Conservation (phyloP, 1,140 invertebrate genomes). For the Conopomorpha cramerella region DNA sequence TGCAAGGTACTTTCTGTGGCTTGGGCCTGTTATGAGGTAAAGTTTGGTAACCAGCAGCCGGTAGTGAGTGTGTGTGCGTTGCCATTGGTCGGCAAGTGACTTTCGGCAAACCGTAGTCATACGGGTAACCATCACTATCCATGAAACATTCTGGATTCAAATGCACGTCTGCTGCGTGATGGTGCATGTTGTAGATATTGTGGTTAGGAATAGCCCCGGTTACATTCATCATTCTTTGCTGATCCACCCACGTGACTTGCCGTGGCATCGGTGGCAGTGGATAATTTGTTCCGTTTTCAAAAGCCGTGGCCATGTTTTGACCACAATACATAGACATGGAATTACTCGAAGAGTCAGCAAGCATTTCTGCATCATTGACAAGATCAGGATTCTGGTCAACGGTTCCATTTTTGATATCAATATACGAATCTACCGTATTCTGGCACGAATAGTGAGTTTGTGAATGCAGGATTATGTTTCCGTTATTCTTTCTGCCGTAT, state of each 20-base stretch:
- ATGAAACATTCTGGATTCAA: conserved; percentile 70
- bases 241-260: conserved; percentile 58
- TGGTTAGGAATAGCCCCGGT: conserved; percentile 59
- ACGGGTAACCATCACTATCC: conserved; percentile 76
- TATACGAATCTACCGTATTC: conserved; percentile 40
- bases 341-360: too few species aligned
- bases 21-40: conserved; percentile 70
- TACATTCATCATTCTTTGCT: conserved; percentile 41
- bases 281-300: conserved; percentile 50
- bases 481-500: too few species aligned
- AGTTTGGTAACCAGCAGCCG: conserved; percentile 68
- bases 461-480: conserved; percentile 49
- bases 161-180: conserved; percentile 69
- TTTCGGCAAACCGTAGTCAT: conserved; percentile 79
- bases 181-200: conserved; percentile 46
- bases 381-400: conserved; percentile 78
- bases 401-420: too few species aligned
- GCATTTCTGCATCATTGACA: conserved; percentile 75
- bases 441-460: conserved; percentile 52
- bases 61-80: conserved; percentile 54
- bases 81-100: conserved; percentile 56
- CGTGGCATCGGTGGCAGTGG: conserved; percentile 33
- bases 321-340: too few species aligned
- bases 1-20: conserved; percentile 64
- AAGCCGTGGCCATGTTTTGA: conserved; percentile 36